Percentiles rank a stretch among this genome's conserved stretches.
Evolutionary conservation across 2,888 invertebrate genomes (phyloP).

Genomic region (Apamea monoglypha): DNA sequence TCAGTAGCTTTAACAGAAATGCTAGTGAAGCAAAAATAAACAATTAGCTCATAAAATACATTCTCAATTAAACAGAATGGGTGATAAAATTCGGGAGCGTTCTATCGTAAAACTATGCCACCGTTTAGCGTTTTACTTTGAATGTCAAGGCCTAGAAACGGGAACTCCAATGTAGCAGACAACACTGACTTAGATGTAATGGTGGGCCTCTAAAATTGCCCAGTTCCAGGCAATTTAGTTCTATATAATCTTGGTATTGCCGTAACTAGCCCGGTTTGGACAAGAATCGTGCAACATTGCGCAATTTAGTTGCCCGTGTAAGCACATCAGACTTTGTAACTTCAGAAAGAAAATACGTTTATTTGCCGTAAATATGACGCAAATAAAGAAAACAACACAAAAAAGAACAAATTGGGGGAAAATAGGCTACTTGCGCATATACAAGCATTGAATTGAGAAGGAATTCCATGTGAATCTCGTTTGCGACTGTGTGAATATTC

Average conservation of each 20-base stretch:
- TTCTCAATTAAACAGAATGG: constrained; percentile 17
- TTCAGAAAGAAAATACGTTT: not conserved
- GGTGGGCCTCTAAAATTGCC: not conserved
- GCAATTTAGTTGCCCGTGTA: not conserved
- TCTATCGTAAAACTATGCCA: constrained; percentile 18
- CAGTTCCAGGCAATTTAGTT: not conserved
- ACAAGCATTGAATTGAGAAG: not conserved
- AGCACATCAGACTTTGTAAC: too few relatives aligned
- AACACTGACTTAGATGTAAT: not conserved
- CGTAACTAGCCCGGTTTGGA: not conserved
- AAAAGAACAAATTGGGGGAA: not conserved
- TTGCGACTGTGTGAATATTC: constrained; percentile 37
- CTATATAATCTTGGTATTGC: not conserved
- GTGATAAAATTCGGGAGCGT: constrained; percentile 27
- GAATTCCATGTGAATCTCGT: constrained; percentile 19
- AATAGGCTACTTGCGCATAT: not conserved
- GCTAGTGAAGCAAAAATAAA: constrained; percentile 23
- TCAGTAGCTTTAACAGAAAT: constrained; percentile 2
- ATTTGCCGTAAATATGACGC: not conserved
- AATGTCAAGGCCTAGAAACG: constrained; percentile 38
- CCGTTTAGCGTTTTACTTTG: not conserved
- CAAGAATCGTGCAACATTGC: not conserved
- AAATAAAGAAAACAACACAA: not conserved
- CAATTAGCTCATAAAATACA: constrained; percentile 21
- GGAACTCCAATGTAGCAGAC: constrained; percentile 10